Conservation (phyloP, 2,888 invertebrate species). For the Andrena minutula region DNA sequence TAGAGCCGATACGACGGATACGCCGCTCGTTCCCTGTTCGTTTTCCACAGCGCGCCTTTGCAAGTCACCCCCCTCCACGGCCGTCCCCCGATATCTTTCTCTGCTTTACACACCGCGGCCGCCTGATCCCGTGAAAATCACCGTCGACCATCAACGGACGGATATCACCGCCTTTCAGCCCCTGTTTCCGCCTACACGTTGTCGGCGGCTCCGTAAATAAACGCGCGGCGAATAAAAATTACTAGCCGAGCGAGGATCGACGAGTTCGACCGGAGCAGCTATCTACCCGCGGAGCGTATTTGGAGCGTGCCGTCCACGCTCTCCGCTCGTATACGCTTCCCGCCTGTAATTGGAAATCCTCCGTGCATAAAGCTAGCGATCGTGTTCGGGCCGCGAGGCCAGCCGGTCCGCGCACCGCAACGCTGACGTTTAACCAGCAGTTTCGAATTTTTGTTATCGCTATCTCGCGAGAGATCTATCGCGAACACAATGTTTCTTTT, state of each 20-base stretch:
- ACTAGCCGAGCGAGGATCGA: conserved; percentile 18
- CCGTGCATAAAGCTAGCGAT: no score
- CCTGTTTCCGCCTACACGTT: conserved; percentile 31
- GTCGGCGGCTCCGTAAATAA: conserved; percentile 52
- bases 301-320: conserved; percentile 8
- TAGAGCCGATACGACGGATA: conserved; percentile 77
- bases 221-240: conserved; percentile 56
- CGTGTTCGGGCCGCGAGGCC: no score
- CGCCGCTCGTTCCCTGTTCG: conserved; percentile 69
- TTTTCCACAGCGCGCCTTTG: conserved; percentile 58
- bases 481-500: neutral
- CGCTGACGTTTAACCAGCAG: conserved; percentile 7
- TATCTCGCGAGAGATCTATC: neutral
- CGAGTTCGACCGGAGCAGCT: conserved; percentile 38
- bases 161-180: conserved; percentile 43
- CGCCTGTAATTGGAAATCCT: no score
- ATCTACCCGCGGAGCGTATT: conserved; percentile 7
- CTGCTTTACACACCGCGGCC: conserved; percentile 61
- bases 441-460: conserved; percentile 11
- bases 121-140: conserved; percentile 66
- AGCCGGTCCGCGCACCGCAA: neutral
- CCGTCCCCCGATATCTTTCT: conserved; percentile 61
- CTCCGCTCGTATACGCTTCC: neutral
- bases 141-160: conserved; percentile 58
- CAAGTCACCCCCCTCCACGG: conserved; percentile 37